phyloP scores from a whole-genome alignment of 2,888 invertebrate species.

The Lathronympha strigana region DNA sequence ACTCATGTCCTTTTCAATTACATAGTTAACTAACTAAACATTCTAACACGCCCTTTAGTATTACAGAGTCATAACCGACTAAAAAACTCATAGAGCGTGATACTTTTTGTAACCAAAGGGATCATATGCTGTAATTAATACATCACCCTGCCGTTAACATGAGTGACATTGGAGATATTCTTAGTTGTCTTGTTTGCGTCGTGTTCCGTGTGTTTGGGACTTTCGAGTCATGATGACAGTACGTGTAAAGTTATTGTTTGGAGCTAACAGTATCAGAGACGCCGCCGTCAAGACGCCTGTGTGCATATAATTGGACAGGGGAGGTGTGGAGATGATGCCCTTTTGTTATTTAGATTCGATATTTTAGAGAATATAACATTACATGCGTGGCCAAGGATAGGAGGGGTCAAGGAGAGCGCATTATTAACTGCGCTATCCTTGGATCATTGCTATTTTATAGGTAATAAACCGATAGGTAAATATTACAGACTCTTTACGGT shows the following conservation, averaged over 20 bases:
- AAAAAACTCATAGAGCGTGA: not conserved
- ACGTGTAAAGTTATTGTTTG: slow-evolving; percentile 26
- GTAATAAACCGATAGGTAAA: too few relatives aligned
- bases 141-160: slow-evolving; percentile 16
- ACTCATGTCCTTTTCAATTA: slow-evolving; percentile 18
- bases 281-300: slow-evolving; percentile 55
- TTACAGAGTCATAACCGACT: not conserved
- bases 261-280: slow-evolving; percentile 54
- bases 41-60: not conserved
- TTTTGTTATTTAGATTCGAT: not conserved
- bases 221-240: slow-evolving; percentile 34
- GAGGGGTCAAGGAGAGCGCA: too few relatives aligned
- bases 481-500: too few relatives aligned
- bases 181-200: slow-evolving; percentile 24
- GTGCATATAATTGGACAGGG: slow-evolving; percentile 38
- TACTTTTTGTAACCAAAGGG: not conserved
- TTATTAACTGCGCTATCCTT: too few relatives aligned
- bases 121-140: slow-evolving; percentile 10
- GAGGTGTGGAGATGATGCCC: slow-evolving; percentile 44
- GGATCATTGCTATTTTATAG: too few relatives aligned
- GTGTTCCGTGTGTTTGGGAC: slow-evolving; percentile 21
- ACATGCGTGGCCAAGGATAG: too few relatives aligned
- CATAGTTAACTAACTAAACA: slow-evolving; percentile 23
- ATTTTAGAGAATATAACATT: too few relatives aligned
- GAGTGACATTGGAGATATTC: slow-evolving; percentile 35